phyloP scores from a whole-genome alignment of 2,888 invertebrate species.

The Epirrita christyi region DNA sequence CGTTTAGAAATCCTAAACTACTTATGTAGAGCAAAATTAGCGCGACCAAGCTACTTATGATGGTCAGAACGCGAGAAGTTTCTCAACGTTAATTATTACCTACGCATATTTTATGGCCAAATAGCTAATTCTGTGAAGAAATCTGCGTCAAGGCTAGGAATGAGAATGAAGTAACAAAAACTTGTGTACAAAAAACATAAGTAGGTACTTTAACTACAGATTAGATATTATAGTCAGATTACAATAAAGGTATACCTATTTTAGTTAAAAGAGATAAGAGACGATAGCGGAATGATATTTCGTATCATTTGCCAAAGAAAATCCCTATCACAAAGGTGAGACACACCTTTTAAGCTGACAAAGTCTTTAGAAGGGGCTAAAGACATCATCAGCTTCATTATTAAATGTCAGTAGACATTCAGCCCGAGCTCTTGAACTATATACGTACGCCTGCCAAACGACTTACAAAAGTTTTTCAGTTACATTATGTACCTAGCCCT shows the following conservation, averaged over 20 bases:
- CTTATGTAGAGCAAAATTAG: not conserved
- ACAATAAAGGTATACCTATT: conserved; percentile 1
- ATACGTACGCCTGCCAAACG: no score
- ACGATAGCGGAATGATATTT: conserved; percentile 3
- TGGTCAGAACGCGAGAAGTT: not conserved
- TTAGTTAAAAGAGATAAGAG: conserved; percentile 1
- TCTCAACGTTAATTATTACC: not conserved
- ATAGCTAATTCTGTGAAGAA: not conserved
- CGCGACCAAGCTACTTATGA: not conserved
- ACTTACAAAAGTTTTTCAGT: no score
- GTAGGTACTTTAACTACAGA: not conserved
- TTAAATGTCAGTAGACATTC: no score
- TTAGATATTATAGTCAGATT: conserved; percentile 4
- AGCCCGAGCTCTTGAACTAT: no score
- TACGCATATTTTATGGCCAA: not conserved
- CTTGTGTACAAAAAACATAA: not conserved
- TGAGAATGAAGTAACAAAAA: not conserved
- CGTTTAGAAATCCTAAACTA: not conserved
- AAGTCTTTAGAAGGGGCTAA: no score
- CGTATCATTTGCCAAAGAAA: not conserved
- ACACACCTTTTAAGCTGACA: not conserved
- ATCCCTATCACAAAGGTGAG: not conserved
- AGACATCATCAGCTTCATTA: not conserved
- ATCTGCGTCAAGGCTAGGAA: conserved; percentile 3
- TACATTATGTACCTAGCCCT: no score